Conservation (phyloP, 2,113 vertebrate genomes). For the Meles meles region DNA sequence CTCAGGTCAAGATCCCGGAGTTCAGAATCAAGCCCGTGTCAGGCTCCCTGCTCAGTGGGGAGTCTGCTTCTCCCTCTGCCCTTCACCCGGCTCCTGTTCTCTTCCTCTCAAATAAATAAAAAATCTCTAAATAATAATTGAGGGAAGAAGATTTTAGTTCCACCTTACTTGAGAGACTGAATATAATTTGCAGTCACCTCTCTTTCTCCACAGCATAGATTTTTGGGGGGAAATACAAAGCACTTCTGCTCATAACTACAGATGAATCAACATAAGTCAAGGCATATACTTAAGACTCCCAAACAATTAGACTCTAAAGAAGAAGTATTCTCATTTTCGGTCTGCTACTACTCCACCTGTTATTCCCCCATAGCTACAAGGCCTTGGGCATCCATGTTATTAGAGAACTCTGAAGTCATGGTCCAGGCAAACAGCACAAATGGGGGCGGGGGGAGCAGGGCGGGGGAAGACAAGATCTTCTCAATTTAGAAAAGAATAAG, state of each 20-base stretch:
- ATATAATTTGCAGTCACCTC: not conserved
- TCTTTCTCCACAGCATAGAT: not conserved
- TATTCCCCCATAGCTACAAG: not conserved
- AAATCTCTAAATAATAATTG: not conserved
- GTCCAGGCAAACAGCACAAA: not conserved
- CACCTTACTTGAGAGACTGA: not conserved
- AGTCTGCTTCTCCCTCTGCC: not conserved
- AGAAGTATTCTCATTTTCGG: not conserved
- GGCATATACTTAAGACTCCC: not conserved
- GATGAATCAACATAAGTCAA: not conserved
- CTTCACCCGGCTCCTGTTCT: not conserved
- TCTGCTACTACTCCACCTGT: not conserved
- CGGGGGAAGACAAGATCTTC: not conserved
- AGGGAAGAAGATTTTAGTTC: not conserved
- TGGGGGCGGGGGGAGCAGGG: too few relatives aligned
- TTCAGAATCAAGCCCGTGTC: not conserved
- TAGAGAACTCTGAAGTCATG: not conserved
- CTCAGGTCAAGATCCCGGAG: not conserved
- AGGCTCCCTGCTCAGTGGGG: not conserved
- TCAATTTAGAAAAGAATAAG: not conserved
- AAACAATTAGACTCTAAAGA: conserved; percentile 5
- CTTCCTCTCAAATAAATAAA: not conserved
- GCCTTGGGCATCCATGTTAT: not conserved
- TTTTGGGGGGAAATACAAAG: not conserved
- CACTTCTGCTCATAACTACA: not conserved